These are phyloP conservation scores for Pseudorhombus dupliciocellatus DNA, from an alignment of 2,113 vertebrate genomes.

Conservation along the genomic window DNA sequence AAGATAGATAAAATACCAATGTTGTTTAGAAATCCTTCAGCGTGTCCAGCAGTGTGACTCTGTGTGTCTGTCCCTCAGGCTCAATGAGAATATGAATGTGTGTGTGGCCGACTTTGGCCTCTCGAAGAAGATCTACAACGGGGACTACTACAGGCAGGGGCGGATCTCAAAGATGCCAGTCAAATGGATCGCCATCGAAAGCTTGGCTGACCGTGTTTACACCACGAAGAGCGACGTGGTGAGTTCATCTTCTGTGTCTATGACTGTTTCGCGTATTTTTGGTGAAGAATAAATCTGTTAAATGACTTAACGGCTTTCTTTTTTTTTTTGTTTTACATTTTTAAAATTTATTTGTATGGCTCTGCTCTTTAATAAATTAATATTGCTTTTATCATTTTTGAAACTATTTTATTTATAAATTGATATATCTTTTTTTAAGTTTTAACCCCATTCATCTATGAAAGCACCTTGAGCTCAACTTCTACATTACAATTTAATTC, in stretches of 20 bases:
- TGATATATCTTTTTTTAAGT: too few relatives aligned
- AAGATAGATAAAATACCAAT: too few relatives aligned
- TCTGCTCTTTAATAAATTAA: too few relatives aligned
- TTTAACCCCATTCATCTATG: too few relatives aligned
- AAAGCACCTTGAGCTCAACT: too few relatives aligned
- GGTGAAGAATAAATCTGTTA: too few relatives aligned
- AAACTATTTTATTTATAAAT: too few relatives aligned
- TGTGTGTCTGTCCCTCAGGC: slow-evolving; percentile 72
- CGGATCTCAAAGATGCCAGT: slow-evolving; percentile 95
- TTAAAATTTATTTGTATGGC: too few relatives aligned
- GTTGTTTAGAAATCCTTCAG: neutral
- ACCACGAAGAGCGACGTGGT: slow-evolving; percentile 95
- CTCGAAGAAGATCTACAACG: slow-evolving; percentile 94
- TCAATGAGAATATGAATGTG: slow-evolving; percentile 94
- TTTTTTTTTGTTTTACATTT: too few relatives aligned
- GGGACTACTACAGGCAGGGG: slow-evolving; percentile 93
- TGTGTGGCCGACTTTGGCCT: slow-evolving; percentile 94
- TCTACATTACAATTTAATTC: too few relatives aligned
- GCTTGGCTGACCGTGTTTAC: slow-evolving; percentile 91
- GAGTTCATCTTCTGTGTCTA: slow-evolving; percentile 20
- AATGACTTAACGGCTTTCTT: too few relatives aligned
- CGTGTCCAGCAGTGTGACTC: neutral
- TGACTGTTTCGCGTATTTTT: neutral
- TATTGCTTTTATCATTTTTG: too few relatives aligned
- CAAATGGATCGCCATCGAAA: slow-evolving; percentile 95